Evolutionary conservation across 2,797 vertebrate genomes (phyloP).

Genomic region (Merluccius polli): DNA sequence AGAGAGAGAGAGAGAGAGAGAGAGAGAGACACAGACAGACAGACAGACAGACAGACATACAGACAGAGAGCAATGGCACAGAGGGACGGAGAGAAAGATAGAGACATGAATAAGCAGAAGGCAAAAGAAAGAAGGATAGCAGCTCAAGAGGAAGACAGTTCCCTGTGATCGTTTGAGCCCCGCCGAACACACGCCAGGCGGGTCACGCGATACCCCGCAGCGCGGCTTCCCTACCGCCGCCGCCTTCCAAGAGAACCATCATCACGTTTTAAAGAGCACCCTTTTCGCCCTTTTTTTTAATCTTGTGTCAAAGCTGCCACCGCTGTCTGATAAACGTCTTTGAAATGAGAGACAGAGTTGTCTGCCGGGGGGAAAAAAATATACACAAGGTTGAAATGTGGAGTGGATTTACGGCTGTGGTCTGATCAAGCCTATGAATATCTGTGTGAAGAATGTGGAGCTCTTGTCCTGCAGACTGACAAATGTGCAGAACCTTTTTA

Average conservation of each 20-base stretch:
- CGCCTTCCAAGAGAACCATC: no score
- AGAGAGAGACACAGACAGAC: no score
- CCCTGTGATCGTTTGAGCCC: no score
- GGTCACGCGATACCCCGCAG: no score
- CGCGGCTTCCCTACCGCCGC: no score
- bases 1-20: no score
- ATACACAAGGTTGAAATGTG: conserved; percentile 42
- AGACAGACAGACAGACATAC: no score
- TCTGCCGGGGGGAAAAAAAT: conserved; percentile 34
- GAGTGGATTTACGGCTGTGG: conserved; percentile 33
- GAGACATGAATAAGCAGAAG: conserved; percentile 1
- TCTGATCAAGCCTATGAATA: conserved; percentile 31
- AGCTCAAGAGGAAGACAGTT: neutral
- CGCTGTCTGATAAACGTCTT: conserved; percentile 51
- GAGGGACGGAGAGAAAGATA: conserved; percentile 26
- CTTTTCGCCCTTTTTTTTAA: conserved; percentile 49
- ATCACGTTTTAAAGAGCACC: neutral
- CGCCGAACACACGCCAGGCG: no score
- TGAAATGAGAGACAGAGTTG: conserved; percentile 51
- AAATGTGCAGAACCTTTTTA: neutral
- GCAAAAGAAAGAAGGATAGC: neutral
- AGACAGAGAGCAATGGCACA: neutral
- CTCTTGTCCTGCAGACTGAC: neutral
- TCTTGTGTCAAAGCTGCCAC: conserved; percentile 30
- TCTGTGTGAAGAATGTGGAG: conserved; percentile 23